A percentile compares a stretch with the other conserved stretches of the same genome.
Evolutionary conservation across 2,888 invertebrate genomes (phyloP).

Genomic region (Dastarcus helophoroides): DNA sequence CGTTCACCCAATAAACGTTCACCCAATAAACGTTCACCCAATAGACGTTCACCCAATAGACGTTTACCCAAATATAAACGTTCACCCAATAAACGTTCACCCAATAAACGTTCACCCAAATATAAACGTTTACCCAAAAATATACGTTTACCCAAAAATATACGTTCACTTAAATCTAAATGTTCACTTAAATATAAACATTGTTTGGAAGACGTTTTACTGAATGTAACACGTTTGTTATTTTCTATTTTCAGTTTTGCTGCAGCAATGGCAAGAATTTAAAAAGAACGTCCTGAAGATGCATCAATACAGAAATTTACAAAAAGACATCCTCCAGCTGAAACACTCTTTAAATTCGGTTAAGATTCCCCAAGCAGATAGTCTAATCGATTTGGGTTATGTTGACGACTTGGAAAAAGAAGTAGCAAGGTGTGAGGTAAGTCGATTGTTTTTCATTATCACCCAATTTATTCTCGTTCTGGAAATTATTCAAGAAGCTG

Average conservation of each 20-base stretch:
- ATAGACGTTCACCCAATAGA: too few species aligned
- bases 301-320: slow-evolving; percentile 33
- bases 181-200: too few species aligned
- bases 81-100: too few species aligned
- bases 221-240: too few species aligned
- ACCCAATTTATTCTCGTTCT: neutral
- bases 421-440: slow-evolving; percentile 33
- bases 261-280: slow-evolving; percentile 40
- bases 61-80: too few species aligned
- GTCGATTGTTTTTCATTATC: slow-evolving; percentile 14
- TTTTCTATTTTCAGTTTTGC: slow-evolving; percentile 33
- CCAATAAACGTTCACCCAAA: too few species aligned
- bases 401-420: slow-evolving; percentile 33
- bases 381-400: slow-evolving; percentile 21
- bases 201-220: too few species aligned
- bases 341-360: slow-evolving; percentile 31
- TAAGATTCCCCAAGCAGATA: slow-evolving; percentile 21
- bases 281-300: slow-evolving; percentile 33
- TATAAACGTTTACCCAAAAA: too few species aligned
- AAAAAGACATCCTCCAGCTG: slow-evolving; percentile 31
- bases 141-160: too few species aligned
- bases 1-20: too few species aligned
- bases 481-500: neutral
- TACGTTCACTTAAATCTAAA: too few species aligned
- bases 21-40: too few species aligned